These are phyloP conservation scores for Phalanger gymnotis DNA, from an alignment of 2,797 vertebrate species.

Conservation along the genomic window DNA sequence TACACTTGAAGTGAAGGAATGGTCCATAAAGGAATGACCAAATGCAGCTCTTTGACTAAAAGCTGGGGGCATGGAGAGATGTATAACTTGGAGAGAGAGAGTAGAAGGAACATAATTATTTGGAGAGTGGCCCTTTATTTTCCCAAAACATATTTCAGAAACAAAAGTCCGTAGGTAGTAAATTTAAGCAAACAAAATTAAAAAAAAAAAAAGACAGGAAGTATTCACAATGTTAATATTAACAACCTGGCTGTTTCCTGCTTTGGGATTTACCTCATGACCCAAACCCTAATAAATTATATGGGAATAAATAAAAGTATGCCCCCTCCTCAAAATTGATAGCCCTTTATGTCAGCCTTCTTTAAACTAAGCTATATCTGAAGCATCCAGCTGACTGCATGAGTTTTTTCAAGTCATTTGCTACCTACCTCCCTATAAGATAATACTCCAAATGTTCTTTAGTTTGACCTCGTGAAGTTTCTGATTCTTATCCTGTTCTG, in stretches of 20 bases:
- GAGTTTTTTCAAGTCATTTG: background rate
- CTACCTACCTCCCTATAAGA: constrained; percentile 34
- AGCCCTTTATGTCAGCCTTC: background rate
- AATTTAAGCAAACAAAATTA: constrained; percentile 55
- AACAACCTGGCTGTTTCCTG: background rate
- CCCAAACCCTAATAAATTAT: constrained; percentile 40
- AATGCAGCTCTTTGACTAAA: background rate
- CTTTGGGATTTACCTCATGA: background rate
- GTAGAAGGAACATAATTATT: background rate
- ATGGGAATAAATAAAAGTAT: background rate
- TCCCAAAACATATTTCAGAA: background rate
- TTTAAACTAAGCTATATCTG: constrained; percentile 7
- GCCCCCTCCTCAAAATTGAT: background rate
- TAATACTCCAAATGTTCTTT: background rate
- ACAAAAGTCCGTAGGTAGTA: background rate
- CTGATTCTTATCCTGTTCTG: background rate
- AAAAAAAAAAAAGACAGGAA: constrained; percentile 14
- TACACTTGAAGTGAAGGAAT: constrained; percentile 14
- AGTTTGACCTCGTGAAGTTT: background rate
- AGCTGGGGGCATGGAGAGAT: background rate
- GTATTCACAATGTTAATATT: background rate
- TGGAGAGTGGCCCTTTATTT: background rate
- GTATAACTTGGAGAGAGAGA: background rate
- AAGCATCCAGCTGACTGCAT: background rate
- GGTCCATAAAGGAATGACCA: constrained; percentile 9